These are phyloP conservation scores for Mechanitis mazaeus DNA, from an alignment of 2,888 invertebrate species.

Conservation along the genomic window DNA sequence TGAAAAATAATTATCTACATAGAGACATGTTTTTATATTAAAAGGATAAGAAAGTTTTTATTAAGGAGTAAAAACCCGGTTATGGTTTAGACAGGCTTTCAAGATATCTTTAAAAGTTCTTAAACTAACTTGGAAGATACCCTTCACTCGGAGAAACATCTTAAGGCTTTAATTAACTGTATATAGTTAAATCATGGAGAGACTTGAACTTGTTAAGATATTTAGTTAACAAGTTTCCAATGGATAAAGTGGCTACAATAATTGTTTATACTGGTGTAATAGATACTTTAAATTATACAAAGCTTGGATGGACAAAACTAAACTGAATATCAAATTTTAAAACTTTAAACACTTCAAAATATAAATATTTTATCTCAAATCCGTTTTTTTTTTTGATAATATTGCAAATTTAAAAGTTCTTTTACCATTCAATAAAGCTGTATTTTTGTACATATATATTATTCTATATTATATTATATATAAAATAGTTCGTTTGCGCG, in stretches of 20 bases:
- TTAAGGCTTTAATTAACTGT: not conserved
- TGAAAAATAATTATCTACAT: too few species aligned
- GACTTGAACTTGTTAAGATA: not conserved
- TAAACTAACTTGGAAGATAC: not conserved
- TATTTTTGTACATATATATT: too few species aligned
- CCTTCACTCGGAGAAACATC: not conserved
- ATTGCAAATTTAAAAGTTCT: too few species aligned
- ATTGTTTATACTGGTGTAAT: not conserved
- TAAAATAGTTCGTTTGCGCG: too few species aligned
- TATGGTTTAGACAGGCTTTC: constrained; percentile 2
- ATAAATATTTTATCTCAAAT: not conserved
- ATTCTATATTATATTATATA: too few species aligned
- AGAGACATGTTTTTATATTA: too few species aligned
- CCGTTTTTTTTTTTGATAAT: too few species aligned
- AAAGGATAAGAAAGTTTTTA: not conserved
- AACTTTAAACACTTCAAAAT: too few species aligned
- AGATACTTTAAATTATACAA: not conserved
- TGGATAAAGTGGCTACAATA: not conserved
- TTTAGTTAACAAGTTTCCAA: constrained; percentile 1
- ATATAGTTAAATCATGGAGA: not conserved
- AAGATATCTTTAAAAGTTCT: not conserved
- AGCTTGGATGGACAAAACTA: too few species aligned
- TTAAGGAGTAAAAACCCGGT: not conserved
- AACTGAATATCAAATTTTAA: too few species aligned
- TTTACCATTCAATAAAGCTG: too few species aligned